Percentiles rank a stretch among this genome's conserved stretches.
Evolutionary conservation across 2,797 vertebrate genomes (phyloP).

Genomic region (Melopsittacus undulatus): DNA sequence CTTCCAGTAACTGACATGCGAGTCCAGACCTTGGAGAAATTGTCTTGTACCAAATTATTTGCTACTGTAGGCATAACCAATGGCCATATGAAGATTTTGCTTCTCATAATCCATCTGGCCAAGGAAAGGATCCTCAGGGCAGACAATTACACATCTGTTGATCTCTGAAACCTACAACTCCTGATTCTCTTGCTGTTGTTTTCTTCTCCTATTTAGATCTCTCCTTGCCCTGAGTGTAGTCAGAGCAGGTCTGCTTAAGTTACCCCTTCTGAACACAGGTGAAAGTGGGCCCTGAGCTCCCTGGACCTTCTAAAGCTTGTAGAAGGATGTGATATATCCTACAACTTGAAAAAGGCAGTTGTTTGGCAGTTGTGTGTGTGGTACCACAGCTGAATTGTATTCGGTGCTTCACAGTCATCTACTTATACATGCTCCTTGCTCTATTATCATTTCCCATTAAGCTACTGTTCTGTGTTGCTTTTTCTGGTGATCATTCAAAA

Average conservation of each 20-base stretch:
- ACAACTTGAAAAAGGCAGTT: background rate
- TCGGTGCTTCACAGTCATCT: accelerated
- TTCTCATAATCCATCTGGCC: background rate
- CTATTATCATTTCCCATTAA: background rate
- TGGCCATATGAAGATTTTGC: background rate
- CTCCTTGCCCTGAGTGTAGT: background rate
- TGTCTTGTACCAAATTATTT: background rate
- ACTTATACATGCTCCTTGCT: background rate
- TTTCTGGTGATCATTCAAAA: background rate
- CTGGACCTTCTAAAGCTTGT: background rate
- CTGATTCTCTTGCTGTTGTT: background rate
- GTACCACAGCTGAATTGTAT: background rate
- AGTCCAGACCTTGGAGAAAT: background rate
- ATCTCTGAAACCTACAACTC: background rate
- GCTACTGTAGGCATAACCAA: background rate
- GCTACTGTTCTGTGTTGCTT: background rate
- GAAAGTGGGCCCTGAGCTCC: background rate
- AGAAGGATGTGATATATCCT: background rate
- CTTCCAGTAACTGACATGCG: accelerated
- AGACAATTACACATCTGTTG: background rate
- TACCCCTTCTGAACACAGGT: background rate
- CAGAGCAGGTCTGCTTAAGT: background rate
- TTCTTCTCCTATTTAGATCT: background rate
- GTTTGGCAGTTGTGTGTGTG: background rate
- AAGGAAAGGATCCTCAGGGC: background rate